Evolutionary conservation across 2,888 invertebrate species (phyloP).

Genomic region (Amphipoea oculea): DNA sequence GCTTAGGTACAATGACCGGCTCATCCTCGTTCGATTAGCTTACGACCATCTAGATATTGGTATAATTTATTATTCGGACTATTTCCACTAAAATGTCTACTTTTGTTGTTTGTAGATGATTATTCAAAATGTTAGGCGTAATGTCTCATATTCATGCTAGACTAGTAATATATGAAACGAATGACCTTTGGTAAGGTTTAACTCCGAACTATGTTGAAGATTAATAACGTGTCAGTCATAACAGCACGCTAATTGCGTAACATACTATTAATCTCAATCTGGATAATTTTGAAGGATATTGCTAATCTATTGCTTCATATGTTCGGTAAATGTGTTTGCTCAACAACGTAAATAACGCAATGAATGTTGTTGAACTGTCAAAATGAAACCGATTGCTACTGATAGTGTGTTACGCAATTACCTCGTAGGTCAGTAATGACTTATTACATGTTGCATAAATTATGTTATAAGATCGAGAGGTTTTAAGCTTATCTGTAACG

Average conservation of each 20-base stretch:
- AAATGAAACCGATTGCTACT: too few relatives aligned
- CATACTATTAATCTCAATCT: too few relatives aligned
- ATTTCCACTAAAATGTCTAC: background rate
- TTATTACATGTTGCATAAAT: background rate
- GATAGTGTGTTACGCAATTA: too few relatives aligned
- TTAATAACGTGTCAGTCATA: background rate
- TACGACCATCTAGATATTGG: background rate
- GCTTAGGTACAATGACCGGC: background rate
- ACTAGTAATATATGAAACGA: background rate
- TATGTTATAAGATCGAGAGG: background rate
- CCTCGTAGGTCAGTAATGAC: too few relatives aligned
- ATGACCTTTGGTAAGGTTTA: background rate
- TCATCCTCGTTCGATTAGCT: slow-evolving; percentile 1
- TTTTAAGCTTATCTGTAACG: background rate
- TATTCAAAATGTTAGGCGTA: background rate
- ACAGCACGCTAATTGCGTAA: background rate
- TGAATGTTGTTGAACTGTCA: too few relatives aligned
- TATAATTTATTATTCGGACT: background rate
- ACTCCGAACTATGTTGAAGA: background rate
- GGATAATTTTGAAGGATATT: too few relatives aligned
- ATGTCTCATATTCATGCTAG: background rate
- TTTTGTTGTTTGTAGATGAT: background rate
- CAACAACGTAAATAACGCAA: too few relatives aligned
- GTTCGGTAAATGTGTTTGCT: too few relatives aligned
- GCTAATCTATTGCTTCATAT: too few relatives aligned